Percentiles rank a stretch among this genome's conserved stretches.
Evolutionary conservation across 2,113 vertebrate species (phyloP).

Genomic region (Oriolus oriolus): DNA sequence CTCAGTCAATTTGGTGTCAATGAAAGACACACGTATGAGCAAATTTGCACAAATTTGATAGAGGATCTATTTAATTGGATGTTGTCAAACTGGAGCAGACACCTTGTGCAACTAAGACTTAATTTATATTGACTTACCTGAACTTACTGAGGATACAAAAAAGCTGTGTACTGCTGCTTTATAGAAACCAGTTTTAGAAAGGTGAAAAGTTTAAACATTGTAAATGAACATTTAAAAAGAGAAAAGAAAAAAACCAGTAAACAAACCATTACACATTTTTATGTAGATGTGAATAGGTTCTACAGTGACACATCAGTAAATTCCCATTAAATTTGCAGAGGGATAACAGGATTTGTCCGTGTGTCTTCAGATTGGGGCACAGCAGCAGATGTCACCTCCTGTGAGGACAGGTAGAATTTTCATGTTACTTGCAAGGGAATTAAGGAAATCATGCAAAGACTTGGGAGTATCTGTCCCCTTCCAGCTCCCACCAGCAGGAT

Average conservation of each 20-base stretch:
- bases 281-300: not conserved
- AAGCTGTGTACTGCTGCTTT: not conserved
- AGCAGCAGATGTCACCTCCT: not conserved
- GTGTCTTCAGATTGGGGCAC: not conserved
- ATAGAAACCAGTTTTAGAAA: not conserved
- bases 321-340: not conserved
- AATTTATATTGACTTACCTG: not conserved
- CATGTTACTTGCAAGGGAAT: not conserved
- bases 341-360: not conserved
- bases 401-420: not conserved
- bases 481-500: not conserved
- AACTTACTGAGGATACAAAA: not conserved
- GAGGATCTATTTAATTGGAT: not conserved
- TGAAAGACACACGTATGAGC: not conserved
- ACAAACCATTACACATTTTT: not conserved
- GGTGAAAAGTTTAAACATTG: not conserved
- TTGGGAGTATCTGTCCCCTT: not conserved
- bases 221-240: not conserved
- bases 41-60: not conserved
- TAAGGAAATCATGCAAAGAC: not conserved
- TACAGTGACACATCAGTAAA: not conserved
- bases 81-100: not conserved
- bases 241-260: fast-evolving
- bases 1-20: not conserved
- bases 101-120: not conserved